Conservation (phyloP, 2,797 vertebrate species). For the Hippopotamyrus pictus region DNA sequence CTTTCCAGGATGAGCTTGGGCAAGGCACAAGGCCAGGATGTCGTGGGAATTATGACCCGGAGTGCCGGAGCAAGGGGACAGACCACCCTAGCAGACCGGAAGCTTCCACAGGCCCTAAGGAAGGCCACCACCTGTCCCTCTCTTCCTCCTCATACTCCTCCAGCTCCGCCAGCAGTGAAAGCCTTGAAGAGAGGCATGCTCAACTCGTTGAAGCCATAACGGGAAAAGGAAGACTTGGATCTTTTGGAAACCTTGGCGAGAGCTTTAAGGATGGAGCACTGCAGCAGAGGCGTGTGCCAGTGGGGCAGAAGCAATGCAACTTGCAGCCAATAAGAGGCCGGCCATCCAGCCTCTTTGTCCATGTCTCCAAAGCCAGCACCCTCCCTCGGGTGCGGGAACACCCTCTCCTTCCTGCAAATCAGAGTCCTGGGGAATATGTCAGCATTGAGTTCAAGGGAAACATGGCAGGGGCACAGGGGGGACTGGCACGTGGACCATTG, state of each 20-base stretch:
- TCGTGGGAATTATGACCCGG: conserved; percentile 36
- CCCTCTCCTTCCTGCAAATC: conserved; percentile 50
- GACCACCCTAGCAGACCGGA: conserved; percentile 60
- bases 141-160: conserved; percentile 72
- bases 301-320: conserved; percentile 52
- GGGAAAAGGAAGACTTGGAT: conserved; percentile 49
- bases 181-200: conserved; percentile 67
- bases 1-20: conserved; percentile 65
- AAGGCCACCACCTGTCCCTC: conserved; percentile 64
- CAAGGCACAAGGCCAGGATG: conserved; percentile 56
- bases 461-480: conserved; percentile 25
- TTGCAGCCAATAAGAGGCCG: conserved; percentile 58
- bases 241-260: conserved; percentile 48
- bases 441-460: conserved; percentile 61
- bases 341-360: conserved; percentile 56
- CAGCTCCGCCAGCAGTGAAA: conserved; percentile 74
- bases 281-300: conserved; percentile 56
- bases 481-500: conserved; percentile 43
- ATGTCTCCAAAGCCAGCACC: conserved; percentile 69
- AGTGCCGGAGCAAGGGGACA: conserved; percentile 30
- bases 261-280: conserved; percentile 55
- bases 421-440: conserved; percentile 67
- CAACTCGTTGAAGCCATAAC: conserved; percentile 35
- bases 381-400: conserved; percentile 66
- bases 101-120: conserved; percentile 49